Evolutionary conservation across 92 coral and sea anemone genomes (phyloP), one percentile per base, ranked within the genome.

Genomic region (Parazoanthus atlanticus): DNA sequence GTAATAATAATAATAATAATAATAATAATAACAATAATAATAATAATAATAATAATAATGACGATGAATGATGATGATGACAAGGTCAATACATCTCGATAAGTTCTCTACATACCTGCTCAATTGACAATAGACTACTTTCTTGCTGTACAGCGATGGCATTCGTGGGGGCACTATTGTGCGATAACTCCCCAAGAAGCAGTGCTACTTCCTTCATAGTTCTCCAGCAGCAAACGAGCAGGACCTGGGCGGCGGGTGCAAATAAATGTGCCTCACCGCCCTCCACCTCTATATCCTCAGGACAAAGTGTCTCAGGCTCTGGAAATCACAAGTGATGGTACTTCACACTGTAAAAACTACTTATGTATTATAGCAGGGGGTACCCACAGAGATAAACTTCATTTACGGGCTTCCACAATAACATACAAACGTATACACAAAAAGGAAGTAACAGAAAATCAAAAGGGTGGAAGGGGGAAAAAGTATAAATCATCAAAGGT

Each of bases 191-290:
- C 33, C 99, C 99, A 58, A 97, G 85, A 78, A 94, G 89, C 69
- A 97, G 86, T 38, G 99, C 98, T 28, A 97, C 99, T 88, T 97
- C 99, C 84, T 97, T 97, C 99, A 97, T 97, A 0, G 99, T 96
- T 65, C 99, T 90, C 99, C 99, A 97, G 70, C 99, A 97, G 85
- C 99, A 97, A 30, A 95, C 98, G 74, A 97, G 86, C 56, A 97
- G 89, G 67, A 93, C 64, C 88, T 97, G 99, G 34, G 98, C 89
- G 8, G 94, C 91, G 26, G 96, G 94, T 34, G 95, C 96, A 78
- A 90, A 91, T 58, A 88, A 73, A 2, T 88, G 81, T 66, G 88
- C 38, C 58, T 71, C 91, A 25, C 52, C 90, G 40, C 3, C 77
- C 28, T 54, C 89, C 33, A 25, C 74, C 38, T 88, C 93, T n/a